Conservation (phyloP, 2,888 invertebrate genomes). For the Abscondita cerata region DNA sequence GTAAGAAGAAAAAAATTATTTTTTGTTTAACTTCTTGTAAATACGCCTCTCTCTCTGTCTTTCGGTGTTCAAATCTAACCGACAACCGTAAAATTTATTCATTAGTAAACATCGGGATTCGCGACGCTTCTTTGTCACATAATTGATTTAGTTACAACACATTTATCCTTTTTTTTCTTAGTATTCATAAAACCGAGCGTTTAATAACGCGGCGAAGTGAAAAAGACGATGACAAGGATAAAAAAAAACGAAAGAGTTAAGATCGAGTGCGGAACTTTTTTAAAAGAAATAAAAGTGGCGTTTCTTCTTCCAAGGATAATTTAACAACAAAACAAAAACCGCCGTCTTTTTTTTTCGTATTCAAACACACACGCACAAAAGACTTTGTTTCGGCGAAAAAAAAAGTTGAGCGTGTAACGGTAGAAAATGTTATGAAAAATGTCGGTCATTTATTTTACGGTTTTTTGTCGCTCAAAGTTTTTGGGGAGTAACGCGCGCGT, state of each 20-base stretch:
- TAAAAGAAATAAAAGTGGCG: conserved; percentile 24
- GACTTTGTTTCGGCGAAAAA: conserved; percentile 7
- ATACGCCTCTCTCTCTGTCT: conserved; percentile 15
- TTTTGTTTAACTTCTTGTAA: conserved; percentile 1
- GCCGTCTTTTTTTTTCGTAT: conserved; percentile 21
- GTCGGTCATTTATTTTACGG: conserved; percentile 32
- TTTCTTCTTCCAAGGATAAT: conserved; percentile 26
- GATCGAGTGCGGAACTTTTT: conserved; percentile 25
- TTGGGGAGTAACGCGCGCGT: conserved; percentile 21
- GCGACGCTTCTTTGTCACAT: conserved; percentile 35
- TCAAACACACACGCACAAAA: conserved; percentile 27
- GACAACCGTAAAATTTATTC: conserved; percentile 37
- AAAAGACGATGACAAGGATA: background rate
- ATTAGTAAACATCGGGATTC: conserved; percentile 35
- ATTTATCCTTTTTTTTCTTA: conserved; percentile 26
- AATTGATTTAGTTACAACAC: conserved; percentile 33
- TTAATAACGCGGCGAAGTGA: conserved; percentile 16
- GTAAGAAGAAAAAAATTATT: background rate
- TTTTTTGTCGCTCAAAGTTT: conserved; percentile 36
- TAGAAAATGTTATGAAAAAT: conserved; percentile 34
- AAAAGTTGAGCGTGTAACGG: conserved; percentile 25
- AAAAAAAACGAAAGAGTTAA: background rate
- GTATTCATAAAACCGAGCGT: conserved; percentile 19
- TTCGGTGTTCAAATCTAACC: conserved; percentile 34
- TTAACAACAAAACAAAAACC: conserved; percentile 31